Evolutionary conservation across 2,888 invertebrate species (phyloP), one percentile per base, ranked within the genome.

Genomic region (Chrysolina americana): DNA sequence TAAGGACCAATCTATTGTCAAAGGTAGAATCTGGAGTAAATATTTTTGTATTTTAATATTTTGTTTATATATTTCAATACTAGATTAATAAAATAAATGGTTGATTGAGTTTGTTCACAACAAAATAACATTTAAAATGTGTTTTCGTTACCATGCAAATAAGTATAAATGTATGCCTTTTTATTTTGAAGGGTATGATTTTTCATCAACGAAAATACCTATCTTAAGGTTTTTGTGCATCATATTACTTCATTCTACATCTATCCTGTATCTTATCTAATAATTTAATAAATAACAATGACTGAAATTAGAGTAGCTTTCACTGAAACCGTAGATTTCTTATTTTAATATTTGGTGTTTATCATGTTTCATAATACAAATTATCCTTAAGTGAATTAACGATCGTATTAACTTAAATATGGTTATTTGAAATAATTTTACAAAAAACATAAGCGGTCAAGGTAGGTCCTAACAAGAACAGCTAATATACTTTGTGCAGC

Each of bases 281-380:
- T 53, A 19, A 53, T 21, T 21, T 21, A 53, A 53, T 53, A 0
- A 53, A 21, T 21, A 59, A 59, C 13, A 59, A 59, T 59, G 36
- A 59, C 28, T 28, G 59, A 36, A n/a, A n/a, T 44, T 13, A 44
- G 44, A 15, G 9, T 59, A 59, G 15, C 28, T 59, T 59, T 59
- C n/a, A 15, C 23, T 36, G 59, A 59, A 36, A 21, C 11, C 13
- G n/a, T 59, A n/a, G 3, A 36, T 59, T 9, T 36, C 28, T 59
- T 10, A 59, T n/a, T 59, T 59, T 17, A 15, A 59, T 59, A 59
- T 28, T 36, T n/a, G 9, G n/a, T 36, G 10, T 59, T 59, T 28
- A 59, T 53, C 13, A 59, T 59, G 23, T 36, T 59, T 15, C 59
- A 28, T 59, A 59, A 59, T 53, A 53, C 53, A 59, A 23, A 59